These are phyloP conservation scores for Synergus laeviventris DNA, from an alignment of 2,888 invertebrate genomes.

Conservation along the genomic window DNA sequence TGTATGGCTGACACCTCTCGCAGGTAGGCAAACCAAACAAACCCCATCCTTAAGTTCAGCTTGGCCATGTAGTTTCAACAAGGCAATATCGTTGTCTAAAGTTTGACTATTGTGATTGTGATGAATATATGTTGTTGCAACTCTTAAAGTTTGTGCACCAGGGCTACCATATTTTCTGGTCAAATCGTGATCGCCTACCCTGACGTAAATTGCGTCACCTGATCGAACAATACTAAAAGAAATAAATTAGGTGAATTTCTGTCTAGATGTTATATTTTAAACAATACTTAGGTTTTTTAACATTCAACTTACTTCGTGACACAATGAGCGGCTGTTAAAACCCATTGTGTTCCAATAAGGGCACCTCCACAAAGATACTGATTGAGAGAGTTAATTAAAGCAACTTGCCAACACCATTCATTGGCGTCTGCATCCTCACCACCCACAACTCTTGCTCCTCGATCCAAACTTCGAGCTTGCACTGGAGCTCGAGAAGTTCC, in stretches of 20 bases:
- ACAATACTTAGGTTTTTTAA: background rate
- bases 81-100: constrained; percentile 94
- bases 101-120: constrained; percentile 97
- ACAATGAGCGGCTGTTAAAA: constrained; percentile 94
- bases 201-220: constrained; percentile 94
- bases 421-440: constrained; percentile 94
- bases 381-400: constrained; percentile 93
- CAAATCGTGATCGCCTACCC: constrained; percentile 94
- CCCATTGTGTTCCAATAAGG: constrained; percentile 95
- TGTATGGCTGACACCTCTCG: constrained; percentile 90
- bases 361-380: constrained; percentile 96
- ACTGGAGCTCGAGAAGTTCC: constrained; percentile 81
- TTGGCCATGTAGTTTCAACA: constrained; percentile 92
- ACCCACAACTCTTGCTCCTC: constrained; percentile 85
- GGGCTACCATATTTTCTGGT: constrained; percentile 94
- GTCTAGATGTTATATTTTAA: background rate
- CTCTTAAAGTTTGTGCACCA: constrained; percentile 92
- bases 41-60: constrained; percentile 92
- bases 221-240: constrained; percentile 89
- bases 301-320: constrained; percentile 87
- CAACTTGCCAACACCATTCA: constrained; percentile 98
- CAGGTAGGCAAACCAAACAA: constrained; percentile 91
- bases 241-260: background rate
- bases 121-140: constrained; percentile 95
- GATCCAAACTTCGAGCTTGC: constrained; percentile 64